Base-by-base conservation (phyloP, 2,888 invertebrate genomes). In the Lordiphosa andalusiaca region DNA sequence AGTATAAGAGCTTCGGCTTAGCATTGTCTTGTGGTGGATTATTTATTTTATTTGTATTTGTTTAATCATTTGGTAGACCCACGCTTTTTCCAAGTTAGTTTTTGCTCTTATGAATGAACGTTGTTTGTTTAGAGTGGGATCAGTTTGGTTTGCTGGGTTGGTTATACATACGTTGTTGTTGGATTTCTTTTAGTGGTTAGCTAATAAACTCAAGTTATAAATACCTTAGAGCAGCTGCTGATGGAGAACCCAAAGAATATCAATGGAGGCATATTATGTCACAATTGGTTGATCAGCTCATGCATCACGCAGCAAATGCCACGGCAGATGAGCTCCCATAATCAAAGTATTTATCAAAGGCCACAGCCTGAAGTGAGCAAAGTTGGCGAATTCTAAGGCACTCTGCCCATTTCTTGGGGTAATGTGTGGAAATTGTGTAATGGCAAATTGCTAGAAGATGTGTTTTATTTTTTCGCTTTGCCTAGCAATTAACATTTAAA, bases 291-390 rank as follows among this genome's bases (percentile, higher is more conserved):
- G 65, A 55, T 53, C 70, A 72, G 42, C 59, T 62, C 72, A 64
- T 77, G 65, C 65, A 60, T 77, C 49, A 67, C 57, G 37, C 50
- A 42, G 47, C 54, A 53, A 53, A 56, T 53, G 71, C 61, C 56
- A 54, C 64, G 44, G 49, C 73, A 76, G 82, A 69, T 76, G 71
- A 58, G 67, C 82, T 78, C 78, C 69, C 71, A 78, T 81, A 81
- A 81, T 77, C 68, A 30, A 63, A 61, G 72, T 70, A 74, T 77
- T 82, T 78, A 78, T 73, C 64, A 75, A 67, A 57, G 41, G 71
- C 50, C 16, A 44, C 30, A 30, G 33, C 35, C 50, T 54, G 60
- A 48, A 65, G 73, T 71, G 65, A 44, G 53, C 62, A 62, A 53
- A 48, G 53, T 53, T 54, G 46, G 62, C 30, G 30, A 10, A 30